phyloP scores from a whole-genome alignment of 2,888 invertebrate genomes.

The Amphipoea lucens region DNA sequence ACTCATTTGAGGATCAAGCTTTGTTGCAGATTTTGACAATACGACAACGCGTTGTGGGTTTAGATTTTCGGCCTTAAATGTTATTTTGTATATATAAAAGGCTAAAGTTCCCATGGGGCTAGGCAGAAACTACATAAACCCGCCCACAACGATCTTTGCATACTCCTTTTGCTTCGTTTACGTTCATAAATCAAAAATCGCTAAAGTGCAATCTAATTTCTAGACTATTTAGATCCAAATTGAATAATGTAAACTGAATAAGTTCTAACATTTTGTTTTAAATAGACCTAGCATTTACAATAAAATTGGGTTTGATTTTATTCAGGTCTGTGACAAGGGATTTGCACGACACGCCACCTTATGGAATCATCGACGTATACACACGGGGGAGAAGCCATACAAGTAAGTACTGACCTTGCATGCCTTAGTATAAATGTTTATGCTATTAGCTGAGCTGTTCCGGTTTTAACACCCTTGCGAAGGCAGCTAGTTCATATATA shows the following conservation, averaged over 20 bases:
- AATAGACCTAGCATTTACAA: neutral
- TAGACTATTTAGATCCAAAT: neutral
- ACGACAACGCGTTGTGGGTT: neutral
- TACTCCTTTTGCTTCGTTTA: neutral
- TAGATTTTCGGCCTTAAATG: neutral
- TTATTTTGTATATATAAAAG: neutral
- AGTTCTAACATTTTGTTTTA: neutral
- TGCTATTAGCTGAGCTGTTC: constrained; percentile 30
- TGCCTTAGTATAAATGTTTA: constrained; percentile 9
- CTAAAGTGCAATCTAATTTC: neutral
- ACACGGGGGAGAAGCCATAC: constrained; percentile 96
- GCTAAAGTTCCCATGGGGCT: neutral
- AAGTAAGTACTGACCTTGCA: constrained; percentile 87
- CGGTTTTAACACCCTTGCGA: neutral
- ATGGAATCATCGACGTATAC: constrained; percentile 97
- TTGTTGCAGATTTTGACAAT: neutral
- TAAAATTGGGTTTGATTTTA: constrained; percentile 15
- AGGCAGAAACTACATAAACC: neutral
- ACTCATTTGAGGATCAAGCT: neutral
- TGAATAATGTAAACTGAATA: neutral
- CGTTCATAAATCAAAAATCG: neutral
- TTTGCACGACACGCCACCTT: constrained; percentile 96
- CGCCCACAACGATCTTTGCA: neutral
- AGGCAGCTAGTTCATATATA: neutral
- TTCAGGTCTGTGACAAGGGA: constrained; percentile 95